Conservation (phyloP, 1,140 invertebrate genomes). For the Muscidifurax raptorellus region DNA sequence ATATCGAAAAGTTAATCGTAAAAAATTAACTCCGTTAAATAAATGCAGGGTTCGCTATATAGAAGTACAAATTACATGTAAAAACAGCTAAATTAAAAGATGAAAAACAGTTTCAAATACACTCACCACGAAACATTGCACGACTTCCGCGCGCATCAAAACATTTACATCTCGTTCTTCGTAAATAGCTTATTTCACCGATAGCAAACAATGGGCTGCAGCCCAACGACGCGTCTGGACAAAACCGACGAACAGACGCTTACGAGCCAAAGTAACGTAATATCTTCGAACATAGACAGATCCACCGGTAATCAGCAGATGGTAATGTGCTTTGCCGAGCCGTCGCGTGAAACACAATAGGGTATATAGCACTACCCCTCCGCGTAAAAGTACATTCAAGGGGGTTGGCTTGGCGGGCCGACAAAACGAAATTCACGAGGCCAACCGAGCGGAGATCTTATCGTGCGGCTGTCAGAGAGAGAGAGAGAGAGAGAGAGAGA, state of each 20-base stretch:
- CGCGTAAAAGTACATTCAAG: background rate
- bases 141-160: background rate
- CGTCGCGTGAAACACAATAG: conserved; percentile 20
- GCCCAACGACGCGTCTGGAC: background rate
- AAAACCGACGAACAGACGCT: background rate
- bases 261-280: conserved; percentile 57
- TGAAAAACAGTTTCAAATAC: too few species aligned
- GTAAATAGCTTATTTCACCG: background rate
- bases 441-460: conserved; percentile 64
- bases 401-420: background rate
- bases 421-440: conserved; percentile 17
- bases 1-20: too few species aligned
- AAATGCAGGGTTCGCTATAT: too few species aligned
- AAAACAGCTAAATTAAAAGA: too few species aligned
- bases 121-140: too few species aligned
- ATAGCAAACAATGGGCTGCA: background rate
- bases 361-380: background rate
- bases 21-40: too few species aligned
- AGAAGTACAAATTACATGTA: too few species aligned
- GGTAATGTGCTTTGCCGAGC: conserved; percentile 64
- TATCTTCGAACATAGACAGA: conserved; percentile 60
- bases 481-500: background rate
- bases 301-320: conserved; percentile 69
- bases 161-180: background rate
- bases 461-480: conserved; percentile 47